phyloP scores from a whole-genome alignment of 2,888 invertebrate genomes.

The Trisateles emortualis region DNA sequence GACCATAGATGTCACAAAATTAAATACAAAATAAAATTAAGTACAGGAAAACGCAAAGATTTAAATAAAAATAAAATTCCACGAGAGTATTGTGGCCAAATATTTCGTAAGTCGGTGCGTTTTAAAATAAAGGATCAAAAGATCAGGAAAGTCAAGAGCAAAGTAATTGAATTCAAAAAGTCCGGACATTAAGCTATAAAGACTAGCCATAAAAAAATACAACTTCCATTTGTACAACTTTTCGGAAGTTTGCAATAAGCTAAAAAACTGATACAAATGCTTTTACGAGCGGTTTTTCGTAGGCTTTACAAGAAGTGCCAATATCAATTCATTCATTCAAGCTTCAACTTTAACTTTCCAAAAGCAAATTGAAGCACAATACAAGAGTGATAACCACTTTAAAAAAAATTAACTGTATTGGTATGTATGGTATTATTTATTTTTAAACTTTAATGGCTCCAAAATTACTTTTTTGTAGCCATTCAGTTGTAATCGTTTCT shows the following conservation, averaged over 20 bases:
- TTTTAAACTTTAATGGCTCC: no score
- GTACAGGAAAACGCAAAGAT: not conserved
- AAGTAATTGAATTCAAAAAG: slow-evolving; percentile 42
- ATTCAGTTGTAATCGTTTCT: no score
- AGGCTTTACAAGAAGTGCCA: not conserved
- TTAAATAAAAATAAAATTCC: slow-evolving; percentile 9
- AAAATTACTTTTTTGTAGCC: no score
- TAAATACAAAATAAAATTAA: not conserved
- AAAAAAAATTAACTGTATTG: no score
- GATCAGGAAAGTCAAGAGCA: slow-evolving; percentile 28
- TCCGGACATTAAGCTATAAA: slow-evolving; percentile 36
- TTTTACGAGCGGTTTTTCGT: not conserved
- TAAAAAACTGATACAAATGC: slow-evolving; percentile 1
- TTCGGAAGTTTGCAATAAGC: slow-evolving; percentile 16
- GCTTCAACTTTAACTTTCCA: no score
- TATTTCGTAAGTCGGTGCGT: slow-evolving; percentile 21
- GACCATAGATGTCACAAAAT: no score
- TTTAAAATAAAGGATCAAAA: slow-evolving; percentile 37
- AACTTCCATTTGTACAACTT: slow-evolving; percentile 25
- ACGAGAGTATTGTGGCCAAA: slow-evolving; percentile 8
- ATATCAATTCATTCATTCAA: not conserved
- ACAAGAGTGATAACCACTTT: no score
- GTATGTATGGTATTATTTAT: no score
- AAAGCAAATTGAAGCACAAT: no score
- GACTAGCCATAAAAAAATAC: slow-evolving; percentile 35